Conservation (phyloP, 2,797 vertebrate species). For the Syndactyla subalaris region DNA sequence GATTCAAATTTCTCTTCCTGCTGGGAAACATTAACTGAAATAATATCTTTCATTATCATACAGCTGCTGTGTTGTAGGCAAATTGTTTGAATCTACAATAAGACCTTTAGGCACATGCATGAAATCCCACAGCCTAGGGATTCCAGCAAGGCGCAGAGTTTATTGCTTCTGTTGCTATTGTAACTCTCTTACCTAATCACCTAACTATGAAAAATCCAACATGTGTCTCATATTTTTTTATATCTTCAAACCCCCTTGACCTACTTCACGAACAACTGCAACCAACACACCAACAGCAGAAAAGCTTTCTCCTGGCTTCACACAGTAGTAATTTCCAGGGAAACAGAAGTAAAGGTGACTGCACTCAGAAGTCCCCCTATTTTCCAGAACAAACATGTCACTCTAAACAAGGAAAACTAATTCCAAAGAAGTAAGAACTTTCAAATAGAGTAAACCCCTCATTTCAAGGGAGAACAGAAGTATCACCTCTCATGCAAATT, state of each 20-base stretch:
- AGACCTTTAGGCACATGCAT: background rate
- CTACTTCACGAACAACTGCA: background rate
- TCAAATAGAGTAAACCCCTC: background rate
- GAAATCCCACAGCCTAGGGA: background rate
- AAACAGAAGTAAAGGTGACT: background rate
- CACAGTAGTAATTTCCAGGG: background rate
- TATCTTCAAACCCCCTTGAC: background rate
- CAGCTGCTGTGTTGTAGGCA: background rate
- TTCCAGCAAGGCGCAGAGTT: background rate
- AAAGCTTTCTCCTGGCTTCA: background rate
- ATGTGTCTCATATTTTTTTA: background rate
- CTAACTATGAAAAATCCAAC: background rate
- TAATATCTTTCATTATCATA: background rate
- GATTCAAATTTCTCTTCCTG: background rate
- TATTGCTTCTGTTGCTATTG: background rate
- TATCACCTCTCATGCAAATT: background rate
- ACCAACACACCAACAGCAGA: background rate
- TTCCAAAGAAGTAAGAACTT: background rate
- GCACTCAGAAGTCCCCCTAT: background rate
- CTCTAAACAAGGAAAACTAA: background rate
- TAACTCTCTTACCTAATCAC: background rate
- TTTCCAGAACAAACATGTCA: background rate
- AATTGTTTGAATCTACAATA: background rate
- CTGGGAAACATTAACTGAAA: background rate
- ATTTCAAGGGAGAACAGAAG: background rate